Base-by-base conservation (phyloP, 2,113 vertebrate species). In the Sitta europaea region DNA sequence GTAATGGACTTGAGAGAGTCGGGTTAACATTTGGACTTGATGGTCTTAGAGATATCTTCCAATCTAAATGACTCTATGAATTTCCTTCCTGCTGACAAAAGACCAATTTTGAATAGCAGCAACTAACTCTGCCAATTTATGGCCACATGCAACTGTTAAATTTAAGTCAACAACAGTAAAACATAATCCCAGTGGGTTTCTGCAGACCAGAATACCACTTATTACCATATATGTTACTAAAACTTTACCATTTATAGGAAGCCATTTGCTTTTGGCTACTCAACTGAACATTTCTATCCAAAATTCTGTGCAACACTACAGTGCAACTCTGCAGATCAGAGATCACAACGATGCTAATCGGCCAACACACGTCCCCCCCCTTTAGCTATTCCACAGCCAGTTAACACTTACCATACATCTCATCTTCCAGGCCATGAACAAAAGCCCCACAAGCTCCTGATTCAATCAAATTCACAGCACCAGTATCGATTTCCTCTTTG, bases 371-470 rank as follows among this genome's bases (percentile, higher is more conserved):
- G 51, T 15, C n/a, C 20, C 21, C 38, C 58, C 43, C 19, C 21
- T 63, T 68, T 3, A 59, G 38, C 12, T 22, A 29, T 15, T 18
- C 65, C 12, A 5, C 0, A 35, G 3, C 9, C 53, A 84, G 6
- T 50, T 38, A 63, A 85, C 33, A 93, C 98, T 81, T 95, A 99
- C 99, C 99, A 1, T 99, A 99, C 99, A 99, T 99, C 97, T 99
- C 99, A 68, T 99, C 99, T 96, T 99, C 99, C 94, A 99, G 97
- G 40, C 99, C 99, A 11, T 99, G 99, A 65, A 99, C 99, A 66
- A 99, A 99, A 15, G 99, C 99, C 5, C 99, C 99, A 28, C 99
- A 99, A 74, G 99, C 99, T 75, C 99, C 99, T 0, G 99, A 99
- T 91, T 99, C 99, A 9, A 99, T 99, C 50, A 99, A 96, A 98